Percentiles rank a stretch among this genome's conserved stretches.
Conservation (phyloP, 1,140 invertebrate genomes). For the Drosophila kepulauana region DNA sequence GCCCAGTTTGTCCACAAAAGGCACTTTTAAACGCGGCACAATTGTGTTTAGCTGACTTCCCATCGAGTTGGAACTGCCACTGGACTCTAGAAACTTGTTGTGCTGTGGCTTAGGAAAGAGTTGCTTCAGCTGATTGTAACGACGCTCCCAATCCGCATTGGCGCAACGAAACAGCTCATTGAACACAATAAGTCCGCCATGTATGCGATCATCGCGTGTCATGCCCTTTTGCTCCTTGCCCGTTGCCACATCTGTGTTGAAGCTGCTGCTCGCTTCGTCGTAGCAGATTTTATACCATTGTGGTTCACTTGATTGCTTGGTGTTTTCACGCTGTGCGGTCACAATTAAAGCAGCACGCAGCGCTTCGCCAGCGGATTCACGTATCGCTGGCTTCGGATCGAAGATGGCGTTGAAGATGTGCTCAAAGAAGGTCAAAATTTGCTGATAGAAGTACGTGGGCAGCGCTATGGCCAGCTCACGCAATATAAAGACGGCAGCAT, state of each 20-base stretch:
- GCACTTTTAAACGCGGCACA: conserved; percentile 84
- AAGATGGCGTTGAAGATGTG: conserved; percentile 96
- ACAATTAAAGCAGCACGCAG: conserved; percentile 96
- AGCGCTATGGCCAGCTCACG: conserved; percentile 97
- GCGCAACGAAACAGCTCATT: conserved; percentile 97
- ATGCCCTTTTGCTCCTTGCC: conserved; percentile 90
- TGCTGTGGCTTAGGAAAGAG: conserved; percentile 84
- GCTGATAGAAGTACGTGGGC: conserved; percentile 99
- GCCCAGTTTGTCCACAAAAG: conserved; percentile 80
- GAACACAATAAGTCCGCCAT: conserved; percentile 96
- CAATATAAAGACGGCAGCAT: conserved; percentile 96
- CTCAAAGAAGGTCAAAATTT: conserved; percentile 98
- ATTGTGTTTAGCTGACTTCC: conserved; percentile 74
- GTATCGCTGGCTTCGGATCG: conserved; percentile 96
- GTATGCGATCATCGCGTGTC: conserved; percentile 95
- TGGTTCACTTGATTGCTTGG: conserved; percentile 94
- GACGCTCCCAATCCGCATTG: conserved; percentile 94
- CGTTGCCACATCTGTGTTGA: conserved; percentile 88
- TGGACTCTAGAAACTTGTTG: conserved; percentile 73
- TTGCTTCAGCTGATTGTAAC: conserved; percentile 90
- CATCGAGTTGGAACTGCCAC: conserved; percentile 30
- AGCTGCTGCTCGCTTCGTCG: conserved; percentile 93
- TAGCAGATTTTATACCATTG: conserved; percentile 97
- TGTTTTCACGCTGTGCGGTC: conserved; percentile 96
- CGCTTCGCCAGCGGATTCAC: conserved; percentile 97